Conservation (phyloP, 2,888 invertebrate species). For the Bhutanitis thaidina region DNA sequence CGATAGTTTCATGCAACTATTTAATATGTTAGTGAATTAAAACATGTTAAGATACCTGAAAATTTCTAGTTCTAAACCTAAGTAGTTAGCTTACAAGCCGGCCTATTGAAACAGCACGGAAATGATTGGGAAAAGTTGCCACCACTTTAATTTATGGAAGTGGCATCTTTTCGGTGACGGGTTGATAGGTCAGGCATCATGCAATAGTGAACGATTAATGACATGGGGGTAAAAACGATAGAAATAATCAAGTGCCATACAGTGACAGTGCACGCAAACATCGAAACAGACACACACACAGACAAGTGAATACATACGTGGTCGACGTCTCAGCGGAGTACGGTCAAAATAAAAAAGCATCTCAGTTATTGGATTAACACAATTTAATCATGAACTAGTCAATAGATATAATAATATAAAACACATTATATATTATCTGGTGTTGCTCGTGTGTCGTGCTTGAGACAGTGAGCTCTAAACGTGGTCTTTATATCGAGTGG, state of each 20-base stretch:
- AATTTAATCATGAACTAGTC: conserved; percentile 79
- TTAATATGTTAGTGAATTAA: conserved; percentile 9
- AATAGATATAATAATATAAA: conserved; percentile 75
- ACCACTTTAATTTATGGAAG: conserved; percentile 26
- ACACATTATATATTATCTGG: conserved; percentile 74
- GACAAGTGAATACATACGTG: conserved; percentile 78
- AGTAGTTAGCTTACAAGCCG: conserved; percentile 14
- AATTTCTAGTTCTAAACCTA: conserved; percentile 6
- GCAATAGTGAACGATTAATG: conserved; percentile 67
- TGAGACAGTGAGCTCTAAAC: conserved; percentile 66
- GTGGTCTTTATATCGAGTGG: conserved; percentile 32
- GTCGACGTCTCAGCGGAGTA: conserved; percentile 77
- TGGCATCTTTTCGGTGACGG: conserved; percentile 40
- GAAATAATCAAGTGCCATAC: conserved; percentile 59
- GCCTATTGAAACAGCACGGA: conserved; percentile 9
- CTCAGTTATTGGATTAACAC: conserved; percentile 78
- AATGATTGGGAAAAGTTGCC: conserved; percentile 23
- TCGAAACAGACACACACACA: conserved; percentile 76
- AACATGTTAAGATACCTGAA: conserved; percentile 11
- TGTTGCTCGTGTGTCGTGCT: conserved; percentile 73
- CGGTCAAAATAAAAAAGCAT: conserved; percentile 79
- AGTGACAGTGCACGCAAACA: conserved; percentile 75
- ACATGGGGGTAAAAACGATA: conserved; percentile 50
- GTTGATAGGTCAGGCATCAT: conserved; percentile 59
- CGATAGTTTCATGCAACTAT: conserved; percentile 11